Percentiles rank a stretch among this genome's conserved stretches.
Conservation (phyloP, 2,113 vertebrate species). For the Progne subis region DNA sequence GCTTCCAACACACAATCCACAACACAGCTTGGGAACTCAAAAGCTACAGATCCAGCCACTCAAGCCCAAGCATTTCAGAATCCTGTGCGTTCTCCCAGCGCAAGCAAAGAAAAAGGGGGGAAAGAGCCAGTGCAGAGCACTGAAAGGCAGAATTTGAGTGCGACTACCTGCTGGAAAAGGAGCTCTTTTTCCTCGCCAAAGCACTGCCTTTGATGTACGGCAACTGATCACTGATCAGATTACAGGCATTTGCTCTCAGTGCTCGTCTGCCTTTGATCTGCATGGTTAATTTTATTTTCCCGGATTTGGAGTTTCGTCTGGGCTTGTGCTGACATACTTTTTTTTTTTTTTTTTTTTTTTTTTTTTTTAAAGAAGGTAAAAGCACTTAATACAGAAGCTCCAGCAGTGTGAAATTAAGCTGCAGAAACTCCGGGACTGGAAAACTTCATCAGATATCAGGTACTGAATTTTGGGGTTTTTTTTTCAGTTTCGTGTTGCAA, state of each 20-base stretch:
- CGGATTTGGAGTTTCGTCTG: conserved; percentile 78
- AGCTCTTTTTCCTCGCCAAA: conserved; percentile 57
- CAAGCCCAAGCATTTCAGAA: conserved; percentile 40
- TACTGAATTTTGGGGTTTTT: conserved; percentile 43
- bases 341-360: conserved; percentile 39
- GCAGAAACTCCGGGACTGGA: conserved; percentile 55
- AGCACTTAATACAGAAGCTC: conserved; percentile 67
- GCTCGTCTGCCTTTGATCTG: conserved; percentile 89
- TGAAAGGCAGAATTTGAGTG: conserved; percentile 44
- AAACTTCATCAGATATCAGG: conserved; percentile 65
- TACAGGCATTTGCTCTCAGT: conserved; percentile 82
- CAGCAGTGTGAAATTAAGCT: conserved; percentile 57
- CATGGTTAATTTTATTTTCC: conserved; percentile 81
- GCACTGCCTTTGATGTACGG: conserved; percentile 84
- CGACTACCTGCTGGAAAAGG: conserved; percentile 68
- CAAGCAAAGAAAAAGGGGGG: neutral
- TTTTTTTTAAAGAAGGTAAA: conserved; percentile 47
- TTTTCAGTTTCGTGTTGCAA: neutral
- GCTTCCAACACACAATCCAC: conserved; percentile 75
- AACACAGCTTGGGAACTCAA: conserved; percentile 73
- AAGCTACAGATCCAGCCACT: conserved; percentile 67
- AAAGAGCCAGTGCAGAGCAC: neutral
- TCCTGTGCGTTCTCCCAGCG: neutral
- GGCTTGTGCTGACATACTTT: conserved; percentile 78
- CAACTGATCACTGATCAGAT: conserved; percentile 90